These are phyloP conservation scores for Sinocyclocheilus rhinocerous DNA, from an alignment of 2,113 vertebrate species.

Conservation along the genomic window DNA sequence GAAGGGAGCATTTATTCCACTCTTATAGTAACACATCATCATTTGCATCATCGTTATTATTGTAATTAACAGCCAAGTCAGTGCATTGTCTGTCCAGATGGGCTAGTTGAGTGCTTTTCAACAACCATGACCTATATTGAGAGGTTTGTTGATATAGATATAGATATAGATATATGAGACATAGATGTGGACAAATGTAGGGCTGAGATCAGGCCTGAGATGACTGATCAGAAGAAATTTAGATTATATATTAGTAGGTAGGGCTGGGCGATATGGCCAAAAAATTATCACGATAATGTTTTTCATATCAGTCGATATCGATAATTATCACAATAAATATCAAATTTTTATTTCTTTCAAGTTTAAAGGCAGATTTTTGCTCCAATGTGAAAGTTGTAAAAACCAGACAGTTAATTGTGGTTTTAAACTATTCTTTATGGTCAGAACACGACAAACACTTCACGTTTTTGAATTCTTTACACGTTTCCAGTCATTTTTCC, in stretches of 20 bases:
- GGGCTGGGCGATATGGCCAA: too few species aligned
- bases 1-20: constrained; percentile 45
- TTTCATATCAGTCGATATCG: too few species aligned
- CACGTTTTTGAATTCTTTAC: too few species aligned
- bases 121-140: neutral
- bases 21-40: constrained; percentile 11
- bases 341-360: too few species aligned
- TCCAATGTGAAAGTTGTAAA: too few species aligned
- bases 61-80: neutral
- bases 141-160: neutral
- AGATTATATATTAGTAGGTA: neutral
- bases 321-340: too few species aligned
- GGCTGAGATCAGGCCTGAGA: neutral
- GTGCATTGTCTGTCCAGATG: neutral
- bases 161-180: neutral
- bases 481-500: too few species aligned
- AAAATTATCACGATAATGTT: too few species aligned
- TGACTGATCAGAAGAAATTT: constrained; percentile 8
- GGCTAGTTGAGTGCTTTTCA: neutral
- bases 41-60: neutral
- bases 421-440: too few species aligned
- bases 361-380: too few species aligned
- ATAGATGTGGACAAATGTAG: neutral
- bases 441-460: too few species aligned
- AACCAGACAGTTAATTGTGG: too few species aligned